These are phyloP conservation scores for Leuciscus waleckii DNA, from an alignment of 2,797 vertebrate species.

Conservation along the genomic window DNA sequence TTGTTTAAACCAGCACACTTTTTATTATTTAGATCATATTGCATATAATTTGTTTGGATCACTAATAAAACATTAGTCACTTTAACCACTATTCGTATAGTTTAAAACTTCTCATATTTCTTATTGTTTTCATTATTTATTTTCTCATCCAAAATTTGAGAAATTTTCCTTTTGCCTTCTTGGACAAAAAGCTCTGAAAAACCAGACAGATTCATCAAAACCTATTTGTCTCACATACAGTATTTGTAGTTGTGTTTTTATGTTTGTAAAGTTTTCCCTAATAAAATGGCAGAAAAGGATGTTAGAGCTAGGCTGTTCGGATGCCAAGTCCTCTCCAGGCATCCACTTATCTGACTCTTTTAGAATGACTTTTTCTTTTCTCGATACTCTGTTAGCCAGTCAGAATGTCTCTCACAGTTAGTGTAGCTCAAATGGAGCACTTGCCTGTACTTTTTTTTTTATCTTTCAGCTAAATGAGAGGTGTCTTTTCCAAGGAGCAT, in stretches of 20 bases:
- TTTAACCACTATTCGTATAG: not conserved
- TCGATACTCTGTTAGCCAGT: conserved; percentile 37
- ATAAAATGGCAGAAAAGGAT: conserved; percentile 25
- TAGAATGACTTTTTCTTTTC: conserved; percentile 41
- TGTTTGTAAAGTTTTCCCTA: not conserved
- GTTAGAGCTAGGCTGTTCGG: not conserved
- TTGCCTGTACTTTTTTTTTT: conserved; percentile 59
- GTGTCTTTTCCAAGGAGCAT: conserved; percentile 55
- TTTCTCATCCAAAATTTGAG: not conserved
- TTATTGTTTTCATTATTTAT: not conserved
- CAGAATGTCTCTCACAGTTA: conserved; percentile 36
- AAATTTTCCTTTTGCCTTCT: not conserved
- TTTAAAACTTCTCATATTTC: not conserved
- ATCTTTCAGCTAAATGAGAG: conserved; percentile 49
- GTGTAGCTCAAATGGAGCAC: conserved; percentile 64
- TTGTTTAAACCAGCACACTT: no score
- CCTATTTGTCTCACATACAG: no score
- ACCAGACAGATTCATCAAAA: not conserved
- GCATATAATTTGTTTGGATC: not conserved
- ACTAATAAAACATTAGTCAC: not conserved
- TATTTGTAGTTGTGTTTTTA: not conserved
- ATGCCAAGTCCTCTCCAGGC: conserved; percentile 26
- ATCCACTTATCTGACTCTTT: not conserved
- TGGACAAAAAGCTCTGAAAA: not conserved
- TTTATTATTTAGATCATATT: not conserved